Percentiles rank a stretch among this genome's conserved stretches.
Conservation (phyloP, 1,140 invertebrate genomes). For the Drosophila takahashii region DNA sequence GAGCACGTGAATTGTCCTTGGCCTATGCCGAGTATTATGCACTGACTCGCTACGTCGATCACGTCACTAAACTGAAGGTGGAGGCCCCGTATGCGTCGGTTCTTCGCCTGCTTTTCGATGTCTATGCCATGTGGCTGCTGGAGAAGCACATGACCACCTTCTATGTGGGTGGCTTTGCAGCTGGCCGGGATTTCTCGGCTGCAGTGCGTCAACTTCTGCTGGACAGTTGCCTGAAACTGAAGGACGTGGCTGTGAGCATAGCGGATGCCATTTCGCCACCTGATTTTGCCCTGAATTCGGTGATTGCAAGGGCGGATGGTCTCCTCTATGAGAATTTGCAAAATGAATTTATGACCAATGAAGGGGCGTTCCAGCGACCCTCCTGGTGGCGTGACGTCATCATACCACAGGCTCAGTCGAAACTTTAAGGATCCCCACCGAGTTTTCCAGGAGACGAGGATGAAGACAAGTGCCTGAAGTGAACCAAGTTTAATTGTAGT, state of each 20-base stretch:
- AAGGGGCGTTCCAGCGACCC: conserved; percentile 90
- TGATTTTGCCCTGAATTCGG: conserved; percentile 94
- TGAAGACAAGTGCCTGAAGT: conserved; percentile 57
- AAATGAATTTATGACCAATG: conserved; percentile 89
- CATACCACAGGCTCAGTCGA: conserved; percentile 73
- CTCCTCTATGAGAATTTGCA: conserved; percentile 94
- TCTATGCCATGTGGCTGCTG: conserved; percentile 90
- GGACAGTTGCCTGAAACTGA: conserved; percentile 89
- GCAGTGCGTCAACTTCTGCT: conserved; percentile 88
- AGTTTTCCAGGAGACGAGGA: background rate
- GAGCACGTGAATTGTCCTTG: conserved; percentile 90
- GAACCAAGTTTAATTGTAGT: conserved; percentile 32
- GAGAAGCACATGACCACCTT: conserved; percentile 91
- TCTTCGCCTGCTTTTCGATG: conserved; percentile 88
- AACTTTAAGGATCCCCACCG: conserved; percentile 55
- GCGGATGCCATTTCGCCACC: conserved; percentile 95
- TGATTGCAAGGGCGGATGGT: conserved; percentile 93
- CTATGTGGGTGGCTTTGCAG: conserved; percentile 90
- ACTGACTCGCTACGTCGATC: conserved; percentile 87
- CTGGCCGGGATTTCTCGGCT: conserved; percentile 85
- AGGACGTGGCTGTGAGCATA: conserved; percentile 91
- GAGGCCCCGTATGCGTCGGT: conserved; percentile 86
- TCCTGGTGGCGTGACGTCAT: conserved; percentile 92
- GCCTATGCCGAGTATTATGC: conserved; percentile 91
- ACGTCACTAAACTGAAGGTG: conserved; percentile 85